These are phyloP conservation scores for Falco peregrinus DNA, from an alignment of 2,797 vertebrate species.

Conservation along the genomic window DNA sequence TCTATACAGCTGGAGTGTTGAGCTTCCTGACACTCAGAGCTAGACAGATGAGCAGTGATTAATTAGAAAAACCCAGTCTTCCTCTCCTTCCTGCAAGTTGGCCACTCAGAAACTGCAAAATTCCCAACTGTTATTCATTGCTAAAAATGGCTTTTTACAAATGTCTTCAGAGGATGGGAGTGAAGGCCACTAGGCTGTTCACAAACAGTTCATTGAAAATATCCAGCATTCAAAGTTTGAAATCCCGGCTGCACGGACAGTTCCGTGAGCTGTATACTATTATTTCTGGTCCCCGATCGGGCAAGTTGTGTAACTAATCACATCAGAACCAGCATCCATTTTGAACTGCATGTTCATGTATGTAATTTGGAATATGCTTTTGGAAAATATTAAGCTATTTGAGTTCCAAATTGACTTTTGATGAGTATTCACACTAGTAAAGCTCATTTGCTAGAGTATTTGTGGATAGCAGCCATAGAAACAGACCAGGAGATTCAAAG, in stretches of 20 bases:
- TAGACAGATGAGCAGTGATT: not conserved
- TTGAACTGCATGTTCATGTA: conserved; percentile 46
- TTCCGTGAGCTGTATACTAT: conserved; percentile 4
- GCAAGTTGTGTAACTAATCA: conserved; percentile 45
- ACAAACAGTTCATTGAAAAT: not conserved
- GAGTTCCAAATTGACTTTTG: conserved; percentile 69
- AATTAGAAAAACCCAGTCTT: not conserved
- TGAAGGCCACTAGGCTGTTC: not conserved
- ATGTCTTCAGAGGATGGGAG: not conserved
- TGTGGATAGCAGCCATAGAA: conserved; percentile 65
- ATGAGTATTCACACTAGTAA: conserved; percentile 50
- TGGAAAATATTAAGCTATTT: conserved; percentile 65
- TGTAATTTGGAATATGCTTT: conserved; percentile 62
- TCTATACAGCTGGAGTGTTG: conserved; percentile 46
- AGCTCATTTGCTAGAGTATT: conserved; percentile 63
- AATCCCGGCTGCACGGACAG: not conserved
- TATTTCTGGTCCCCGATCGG: conserved; percentile 14
- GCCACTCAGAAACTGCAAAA: not conserved
- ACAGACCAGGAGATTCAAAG: conserved; percentile 60
- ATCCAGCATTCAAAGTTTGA: not conserved
- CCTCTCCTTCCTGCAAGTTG: not conserved
- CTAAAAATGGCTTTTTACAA: not conserved
- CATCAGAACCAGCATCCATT: conserved; percentile 40
- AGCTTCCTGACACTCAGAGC: conserved; percentile 45
- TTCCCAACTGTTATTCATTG: not conserved